Base-by-base conservation (phyloP, 2,113 vertebrate species). In the Euleptes europaea region DNA sequence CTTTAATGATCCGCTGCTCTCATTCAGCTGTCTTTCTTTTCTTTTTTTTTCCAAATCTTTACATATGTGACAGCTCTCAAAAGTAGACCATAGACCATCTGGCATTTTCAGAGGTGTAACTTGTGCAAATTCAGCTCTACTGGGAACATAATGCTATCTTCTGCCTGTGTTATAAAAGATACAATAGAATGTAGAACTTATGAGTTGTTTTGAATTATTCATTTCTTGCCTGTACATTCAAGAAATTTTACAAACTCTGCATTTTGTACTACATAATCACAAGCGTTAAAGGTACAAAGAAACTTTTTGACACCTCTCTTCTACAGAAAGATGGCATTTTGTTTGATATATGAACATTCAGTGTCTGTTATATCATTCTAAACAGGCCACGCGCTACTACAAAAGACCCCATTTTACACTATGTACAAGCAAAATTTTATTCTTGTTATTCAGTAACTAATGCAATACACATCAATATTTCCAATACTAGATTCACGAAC, bases 111-210 rank as follows among this genome's bases (percentile, higher is more conserved):
- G 95, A 97, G 95, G 97, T 97, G 95, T 96, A 97, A 97, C 96
- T 98, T 97, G 97, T 98, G 97, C 97, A 98, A 97, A 97, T 98
- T 98, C 98, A 97, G 98, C 98, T 98, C 98, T 98, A 97, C 97
- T 97, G 98, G 98, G 98, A 99, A 95, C 93, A 92, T 95, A 95
- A 94, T 96, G 95, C 96, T 98, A 97, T 97, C 96, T 97, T 95
- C 96, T 95, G 97, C 97, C 95, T 97, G 96, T 89, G 96, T 97
- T 98, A 97, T 96, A 97, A 97, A 97, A 95, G 96, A 95, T 95
- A 96, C 94, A 96, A 96, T 96, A 96, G 95, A 90, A 93, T 95
- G 94, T 94, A 97, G 96, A 97, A 98, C 96, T 97, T 97, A 96
- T 93, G 95, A 97, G 96, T 96, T 97, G 96, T 97, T 96, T 96